A percentile compares a stretch with the other conserved stretches of the same genome.
These are phyloP conservation scores for Drosophila fuyamai DNA, from an alignment of 1,140 invertebrate genomes.

Conservation along the genomic window DNA sequence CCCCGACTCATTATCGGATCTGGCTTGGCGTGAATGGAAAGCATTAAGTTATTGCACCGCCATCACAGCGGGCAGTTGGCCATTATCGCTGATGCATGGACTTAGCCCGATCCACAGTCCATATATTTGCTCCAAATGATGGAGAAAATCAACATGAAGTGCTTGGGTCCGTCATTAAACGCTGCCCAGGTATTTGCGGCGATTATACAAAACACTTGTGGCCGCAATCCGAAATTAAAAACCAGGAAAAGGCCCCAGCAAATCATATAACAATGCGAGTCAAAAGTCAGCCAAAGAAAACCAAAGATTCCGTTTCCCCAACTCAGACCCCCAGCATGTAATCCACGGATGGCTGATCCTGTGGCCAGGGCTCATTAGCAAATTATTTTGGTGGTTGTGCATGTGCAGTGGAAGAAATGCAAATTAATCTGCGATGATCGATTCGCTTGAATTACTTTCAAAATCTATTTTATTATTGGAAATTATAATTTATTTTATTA, in stretches of 20 bases:
- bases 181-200: constrained; percentile 48
- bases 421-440: background rate
- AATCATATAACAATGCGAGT: constrained; percentile 77
- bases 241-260: constrained; percentile 64
- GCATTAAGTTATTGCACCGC: constrained; percentile 53
- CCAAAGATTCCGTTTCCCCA: constrained; percentile 41
- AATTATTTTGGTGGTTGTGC: constrained; percentile 53
- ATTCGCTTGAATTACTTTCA: background rate
- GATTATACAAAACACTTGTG: constrained; percentile 63
- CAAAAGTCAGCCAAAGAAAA: constrained; percentile 63
- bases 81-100: constrained; percentile 44
- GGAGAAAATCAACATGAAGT: constrained; percentile 60
- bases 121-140: constrained; percentile 47
- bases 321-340: constrained; percentile 2
- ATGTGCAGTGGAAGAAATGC: constrained; percentile 22
- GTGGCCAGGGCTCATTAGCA: constrained; percentile 66
- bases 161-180: constrained; percentile 59
- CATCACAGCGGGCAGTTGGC: constrained; percentile 6
- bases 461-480: background rate
- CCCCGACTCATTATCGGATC: constrained; percentile 54
- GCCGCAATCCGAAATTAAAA: constrained; percentile 48
- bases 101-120: constrained; percentile 32
- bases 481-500: background rate
- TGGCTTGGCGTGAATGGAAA: constrained; percentile 53
- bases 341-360: constrained; percentile 70